Base-by-base conservation (phyloP, 2,797 vertebrate species). In the Erithacus rubecula region DNA sequence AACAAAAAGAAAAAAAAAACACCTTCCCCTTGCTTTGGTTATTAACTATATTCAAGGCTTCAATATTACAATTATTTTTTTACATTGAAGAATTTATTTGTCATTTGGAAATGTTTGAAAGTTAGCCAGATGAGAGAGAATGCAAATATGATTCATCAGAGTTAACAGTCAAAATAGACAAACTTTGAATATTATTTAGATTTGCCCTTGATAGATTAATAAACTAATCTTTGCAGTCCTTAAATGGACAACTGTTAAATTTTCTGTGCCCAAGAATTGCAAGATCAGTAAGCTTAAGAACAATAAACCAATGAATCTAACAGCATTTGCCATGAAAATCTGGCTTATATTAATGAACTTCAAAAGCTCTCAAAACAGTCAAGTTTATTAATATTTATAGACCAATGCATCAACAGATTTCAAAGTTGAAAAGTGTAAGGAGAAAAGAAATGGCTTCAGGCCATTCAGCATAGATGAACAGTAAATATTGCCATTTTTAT, bases 11-110 rank as follows among this genome's bases (percentile, higher is more conserved):
- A 49, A 46, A 20, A 37, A 32, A 46, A 43, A 43, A 19, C 64
- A 71, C 55, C 87, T 95, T 83, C 87, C 96, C 94, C 79, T 96
- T 96, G 95, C 96, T 98, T 98, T 98, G 98, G 97, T 98, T 98
- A 97, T 91, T 79, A 97, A 92, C 32, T 92, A 83, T 84, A 83
- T 49, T 94, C 94, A 95, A 95, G 94, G 89, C 95, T 96, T 95
- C 75, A 70, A 94, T 30, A 63, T 90, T 90, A 94, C 64, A 46
- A 11, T 47, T 69, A 2, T 26, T 84, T 75, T 83, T 94, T 70
- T 81, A 63, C 86, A 72, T 2, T 63, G 15, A 56, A 56, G 41
- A 94, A 94, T 70, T 71, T 89, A 79, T 89, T 65, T 96, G 34
- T 82, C 91, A 93, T 47, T 92, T 96, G 83, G 74, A 96, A 97